Evolutionary conservation across 2,888 invertebrate genomes (phyloP).

Genomic region (Trissolcus japonicus): DNA sequence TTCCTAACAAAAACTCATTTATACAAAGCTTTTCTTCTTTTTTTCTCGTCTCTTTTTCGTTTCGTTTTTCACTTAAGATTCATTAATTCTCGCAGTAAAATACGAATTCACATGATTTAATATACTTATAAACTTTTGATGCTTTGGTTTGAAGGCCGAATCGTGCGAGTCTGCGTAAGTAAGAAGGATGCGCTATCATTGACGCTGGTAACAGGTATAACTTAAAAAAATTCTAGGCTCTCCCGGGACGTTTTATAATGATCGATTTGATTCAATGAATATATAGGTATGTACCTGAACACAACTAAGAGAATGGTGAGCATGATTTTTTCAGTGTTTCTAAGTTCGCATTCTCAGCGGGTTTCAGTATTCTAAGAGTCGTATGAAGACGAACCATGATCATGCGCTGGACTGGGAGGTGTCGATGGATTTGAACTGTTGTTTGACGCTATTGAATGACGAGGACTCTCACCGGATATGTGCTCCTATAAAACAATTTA

Average conservation of each 20-base stretch:
- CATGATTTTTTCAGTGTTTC: constrained; percentile 46
- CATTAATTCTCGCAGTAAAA: constrained; percentile 20
- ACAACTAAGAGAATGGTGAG: constrained; percentile 51
- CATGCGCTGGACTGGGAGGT: constrained; percentile 83
- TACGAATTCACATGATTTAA: constrained; percentile 26
- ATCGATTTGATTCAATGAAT: constrained; percentile 45
- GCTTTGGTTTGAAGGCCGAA: constrained; percentile 49
- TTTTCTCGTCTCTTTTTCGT: constrained; percentile 11
- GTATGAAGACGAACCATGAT: constrained; percentile 82
- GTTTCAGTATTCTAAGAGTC: constrained; percentile 78
- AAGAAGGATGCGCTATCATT: constrained; percentile 30
- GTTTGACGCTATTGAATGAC: constrained; percentile 85
- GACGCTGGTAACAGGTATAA: constrained; percentile 42
- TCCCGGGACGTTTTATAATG: constrained; percentile 17
- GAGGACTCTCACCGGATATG: constrained; percentile 79
- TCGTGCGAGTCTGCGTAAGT: constrained; percentile 48
- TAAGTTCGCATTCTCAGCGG: constrained; percentile 22
- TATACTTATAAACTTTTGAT: constrained; percentile 24
- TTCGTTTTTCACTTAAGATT: constrained; percentile 7
- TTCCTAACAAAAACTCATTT: constrained; percentile 32
- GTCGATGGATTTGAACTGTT: constrained; percentile 86
- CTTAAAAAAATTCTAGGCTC: constrained; percentile 41
- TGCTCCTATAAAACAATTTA: constrained; percentile 70
- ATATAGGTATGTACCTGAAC: constrained; percentile 41
- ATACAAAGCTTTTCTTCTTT: constrained; percentile 23